Percentiles rank a stretch among this genome's conserved stretches.
phyloP scores from a whole-genome alignment of 2,113 vertebrate species.

The Castor canadensis region DNA sequence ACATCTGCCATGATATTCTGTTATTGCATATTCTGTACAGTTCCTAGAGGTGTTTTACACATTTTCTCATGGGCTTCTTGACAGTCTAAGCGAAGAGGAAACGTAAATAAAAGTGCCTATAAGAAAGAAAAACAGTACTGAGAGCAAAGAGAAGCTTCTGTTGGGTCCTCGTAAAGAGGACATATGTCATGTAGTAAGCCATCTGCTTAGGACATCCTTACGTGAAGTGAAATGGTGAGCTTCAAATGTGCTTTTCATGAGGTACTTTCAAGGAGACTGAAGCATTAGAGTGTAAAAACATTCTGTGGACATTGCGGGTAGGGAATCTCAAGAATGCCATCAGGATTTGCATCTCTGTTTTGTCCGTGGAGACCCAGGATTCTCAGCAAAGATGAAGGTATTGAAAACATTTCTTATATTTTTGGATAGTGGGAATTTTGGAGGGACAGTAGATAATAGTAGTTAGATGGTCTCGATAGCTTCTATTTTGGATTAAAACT shows the following conservation, averaged over 20 bases:
- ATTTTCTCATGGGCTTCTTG: slow-evolving; percentile 41
- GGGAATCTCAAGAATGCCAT: background rate
- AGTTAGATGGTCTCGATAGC: background rate
- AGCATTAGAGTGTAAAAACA: background rate
- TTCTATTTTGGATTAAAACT: background rate
- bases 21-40: background rate
- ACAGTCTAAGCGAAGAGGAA: slow-evolving; percentile 42
- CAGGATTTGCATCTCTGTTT: background rate
- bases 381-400: background rate
- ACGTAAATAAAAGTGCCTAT: slow-evolving; percentile 54
- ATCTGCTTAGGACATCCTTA: slow-evolving; percentile 55
- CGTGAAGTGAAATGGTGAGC: slow-evolving; percentile 17
- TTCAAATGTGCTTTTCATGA: slow-evolving; percentile 9
- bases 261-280: slow-evolving; percentile 4
- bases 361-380: background rate
- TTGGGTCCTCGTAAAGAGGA: slow-evolving; percentile 52
- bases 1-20: background rate
- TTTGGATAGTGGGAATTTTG: background rate
- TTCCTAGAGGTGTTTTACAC: slow-evolving; percentile 20
- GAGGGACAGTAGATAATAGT: background rate
- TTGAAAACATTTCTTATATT: background rate
- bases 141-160: slow-evolving; percentile 43
- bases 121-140: slow-evolving; percentile 42
- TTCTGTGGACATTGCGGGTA: background rate
- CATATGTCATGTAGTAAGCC: slow-evolving; percentile 55